phyloP scores from a whole-genome alignment of 35 echinoderm and acorn worm species.

The Hemicentrotus pulcherrimus region DNA sequence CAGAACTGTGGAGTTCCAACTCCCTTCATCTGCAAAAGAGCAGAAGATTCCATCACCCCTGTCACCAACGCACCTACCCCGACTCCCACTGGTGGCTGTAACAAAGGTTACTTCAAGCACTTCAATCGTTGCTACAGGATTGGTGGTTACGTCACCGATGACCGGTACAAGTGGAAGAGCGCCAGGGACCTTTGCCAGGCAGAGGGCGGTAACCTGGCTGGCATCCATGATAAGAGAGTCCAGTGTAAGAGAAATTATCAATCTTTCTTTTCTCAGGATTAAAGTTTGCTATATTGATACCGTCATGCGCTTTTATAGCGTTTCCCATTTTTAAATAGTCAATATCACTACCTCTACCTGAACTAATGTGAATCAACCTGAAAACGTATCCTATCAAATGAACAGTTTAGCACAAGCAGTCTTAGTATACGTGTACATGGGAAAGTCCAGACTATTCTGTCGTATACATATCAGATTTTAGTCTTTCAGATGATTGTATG shows the following conservation, averaged over 20 bases:
- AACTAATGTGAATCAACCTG: too few relatives aligned
- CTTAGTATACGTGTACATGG: neutral
- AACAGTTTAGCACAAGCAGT: too few relatives aligned
- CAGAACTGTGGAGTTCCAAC: conserved; percentile 72
- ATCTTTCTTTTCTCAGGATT: neutral
- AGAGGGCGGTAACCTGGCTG: conserved; percentile 44
- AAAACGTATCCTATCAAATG: too few relatives aligned
- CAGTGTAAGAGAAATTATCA: conserved; percentile 6
- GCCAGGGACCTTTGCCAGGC: conserved; percentile 55
- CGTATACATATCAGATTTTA: too few relatives aligned
- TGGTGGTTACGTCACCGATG: conserved; percentile 16
- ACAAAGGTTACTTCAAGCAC: conserved; percentile 63
- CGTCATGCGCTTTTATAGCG: too few relatives aligned
- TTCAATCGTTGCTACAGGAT: conserved; percentile 65
- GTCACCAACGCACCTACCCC: conserved; percentile 71
- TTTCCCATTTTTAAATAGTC: too few relatives aligned
- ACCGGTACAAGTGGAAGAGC: conserved; percentile 46
- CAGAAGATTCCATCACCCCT: conserved; percentile 55
- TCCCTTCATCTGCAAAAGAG: conserved; percentile 85
- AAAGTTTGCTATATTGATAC: too few relatives aligned
- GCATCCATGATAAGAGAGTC: conserved; percentile 34
- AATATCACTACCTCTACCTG: too few relatives aligned
- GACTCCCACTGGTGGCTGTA: conserved; percentile 71
- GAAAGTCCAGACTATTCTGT: neutral
- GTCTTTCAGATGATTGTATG: too few relatives aligned